Conservation (phyloP, 2,797 vertebrate genomes). For the Saxicola maurus region DNA sequence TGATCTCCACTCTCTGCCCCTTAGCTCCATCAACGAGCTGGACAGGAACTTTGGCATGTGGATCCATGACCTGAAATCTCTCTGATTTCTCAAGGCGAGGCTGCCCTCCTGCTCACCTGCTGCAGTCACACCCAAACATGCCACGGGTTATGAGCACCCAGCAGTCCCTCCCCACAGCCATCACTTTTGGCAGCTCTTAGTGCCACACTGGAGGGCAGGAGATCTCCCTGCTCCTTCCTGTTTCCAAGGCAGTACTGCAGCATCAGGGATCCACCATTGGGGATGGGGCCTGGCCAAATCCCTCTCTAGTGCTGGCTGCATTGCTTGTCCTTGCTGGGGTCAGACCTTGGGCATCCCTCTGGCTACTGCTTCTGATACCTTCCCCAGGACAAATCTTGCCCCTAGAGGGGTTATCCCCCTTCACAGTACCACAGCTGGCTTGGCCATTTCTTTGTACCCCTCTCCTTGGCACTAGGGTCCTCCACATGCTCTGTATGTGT, state of each 20-base stretch:
- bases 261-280: too few species aligned
- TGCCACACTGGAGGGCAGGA: not conserved
- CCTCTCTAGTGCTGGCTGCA: accelerated
- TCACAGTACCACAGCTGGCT: not conserved
- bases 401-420: not conserved
- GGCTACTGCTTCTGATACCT: not conserved
- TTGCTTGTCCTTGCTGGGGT: not conserved
- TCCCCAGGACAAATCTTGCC: not conserved
- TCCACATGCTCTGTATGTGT: accelerated
- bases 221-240: not conserved
- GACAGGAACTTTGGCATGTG: not conserved
- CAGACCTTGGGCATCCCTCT: not conserved
- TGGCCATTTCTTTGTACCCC: not conserved
- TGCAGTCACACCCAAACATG: not conserved
- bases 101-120: accelerated
- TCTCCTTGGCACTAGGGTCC: not conserved
- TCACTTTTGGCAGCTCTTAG: not conserved
- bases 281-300: not conserved
- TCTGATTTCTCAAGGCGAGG: not conserved
- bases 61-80: not conserved
- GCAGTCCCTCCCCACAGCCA: not conserved
- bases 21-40: accelerated
- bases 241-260: not conserved
- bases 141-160: accelerated
- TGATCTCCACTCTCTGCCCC: accelerated